These are phyloP conservation scores for Loriculus beryllinus DNA, from an alignment of 2,797 vertebrate genomes.

Conservation along the genomic window DNA sequence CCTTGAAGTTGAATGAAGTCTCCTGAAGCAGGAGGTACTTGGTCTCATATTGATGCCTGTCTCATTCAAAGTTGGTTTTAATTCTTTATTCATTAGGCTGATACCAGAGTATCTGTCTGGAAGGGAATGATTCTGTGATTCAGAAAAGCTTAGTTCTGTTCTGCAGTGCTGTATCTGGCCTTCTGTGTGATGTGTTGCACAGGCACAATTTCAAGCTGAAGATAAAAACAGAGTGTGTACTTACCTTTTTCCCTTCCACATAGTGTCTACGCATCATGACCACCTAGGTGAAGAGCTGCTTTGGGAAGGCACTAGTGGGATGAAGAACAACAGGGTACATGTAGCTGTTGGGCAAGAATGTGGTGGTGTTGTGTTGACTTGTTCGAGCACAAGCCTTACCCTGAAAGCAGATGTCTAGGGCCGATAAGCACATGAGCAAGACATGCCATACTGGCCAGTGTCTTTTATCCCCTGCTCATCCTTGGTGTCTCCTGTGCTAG, in stretches of 20 bases:
- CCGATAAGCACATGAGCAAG: neutral
- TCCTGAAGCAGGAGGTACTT: neutral
- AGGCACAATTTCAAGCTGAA: neutral
- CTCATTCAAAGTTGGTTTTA: neutral
- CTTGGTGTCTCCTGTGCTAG: neutral
- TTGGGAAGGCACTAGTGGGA: neutral
- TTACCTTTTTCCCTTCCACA: rapidly evolving
- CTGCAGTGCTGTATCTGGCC: neutral
- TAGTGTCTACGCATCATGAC: neutral
- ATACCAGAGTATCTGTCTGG: neutral
- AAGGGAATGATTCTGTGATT: neutral
- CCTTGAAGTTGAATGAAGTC: neutral
- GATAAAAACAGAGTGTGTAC: neutral
- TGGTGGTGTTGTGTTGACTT: neutral
- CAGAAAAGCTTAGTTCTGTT: neutral
- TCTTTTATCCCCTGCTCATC: neutral
- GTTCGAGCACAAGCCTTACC: neutral
- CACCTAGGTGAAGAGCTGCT: neutral
- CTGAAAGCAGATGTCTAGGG: neutral
- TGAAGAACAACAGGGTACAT: neutral
- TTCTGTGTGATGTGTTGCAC: neutral
- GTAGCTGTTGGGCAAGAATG: neutral
- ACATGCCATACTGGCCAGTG: neutral
- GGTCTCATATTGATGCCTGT: neutral
- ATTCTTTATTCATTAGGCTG: neutral